These are phyloP conservation scores for Operophtera brumata DNA, from an alignment of 2,888 invertebrate genomes.

Conservation along the genomic window DNA sequence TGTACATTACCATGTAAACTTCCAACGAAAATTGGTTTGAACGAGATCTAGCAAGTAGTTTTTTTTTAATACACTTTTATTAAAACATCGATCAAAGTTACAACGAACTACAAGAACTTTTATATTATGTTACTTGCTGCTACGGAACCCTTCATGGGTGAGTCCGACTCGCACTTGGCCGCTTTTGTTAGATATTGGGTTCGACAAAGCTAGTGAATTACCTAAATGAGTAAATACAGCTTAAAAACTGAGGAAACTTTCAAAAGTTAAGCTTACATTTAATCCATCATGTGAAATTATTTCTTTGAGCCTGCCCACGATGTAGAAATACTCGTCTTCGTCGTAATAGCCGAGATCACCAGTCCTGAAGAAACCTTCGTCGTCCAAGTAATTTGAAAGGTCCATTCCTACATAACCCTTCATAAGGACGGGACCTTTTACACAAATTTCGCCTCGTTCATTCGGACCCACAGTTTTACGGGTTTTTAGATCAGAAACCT, in stretches of 20 bases:
- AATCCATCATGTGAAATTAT: constrained; percentile 51
- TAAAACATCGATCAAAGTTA: no score
- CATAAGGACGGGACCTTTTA: constrained; percentile 60
- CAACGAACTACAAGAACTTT: no score
- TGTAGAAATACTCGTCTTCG: constrained; percentile 56
- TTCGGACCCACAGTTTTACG: constrained; percentile 64
- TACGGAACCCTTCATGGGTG: no score
- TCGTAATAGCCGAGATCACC: constrained; percentile 64
- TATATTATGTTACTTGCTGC: no score
- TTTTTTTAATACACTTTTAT: no score
- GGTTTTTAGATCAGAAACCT: constrained; percentile 70
- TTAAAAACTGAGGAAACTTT: no score
- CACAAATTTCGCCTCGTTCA: constrained; percentile 67
- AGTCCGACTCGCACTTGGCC: constrained; percentile 62
- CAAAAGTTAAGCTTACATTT: constrained; percentile 41
- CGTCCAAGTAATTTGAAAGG: constrained; percentile 51
- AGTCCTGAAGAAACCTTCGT: constrained; percentile 57
- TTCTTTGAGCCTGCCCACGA: constrained; percentile 59
- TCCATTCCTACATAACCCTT: constrained; percentile 61
- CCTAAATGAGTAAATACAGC: no score
- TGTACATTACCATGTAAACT: no score
- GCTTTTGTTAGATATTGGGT: no score
- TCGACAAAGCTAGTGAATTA: no score
- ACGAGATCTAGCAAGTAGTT: no score
- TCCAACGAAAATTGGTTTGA: no score